phyloP scores from a whole-genome alignment of 2,113 vertebrate genomes.

The Scolopax mira region DNA sequence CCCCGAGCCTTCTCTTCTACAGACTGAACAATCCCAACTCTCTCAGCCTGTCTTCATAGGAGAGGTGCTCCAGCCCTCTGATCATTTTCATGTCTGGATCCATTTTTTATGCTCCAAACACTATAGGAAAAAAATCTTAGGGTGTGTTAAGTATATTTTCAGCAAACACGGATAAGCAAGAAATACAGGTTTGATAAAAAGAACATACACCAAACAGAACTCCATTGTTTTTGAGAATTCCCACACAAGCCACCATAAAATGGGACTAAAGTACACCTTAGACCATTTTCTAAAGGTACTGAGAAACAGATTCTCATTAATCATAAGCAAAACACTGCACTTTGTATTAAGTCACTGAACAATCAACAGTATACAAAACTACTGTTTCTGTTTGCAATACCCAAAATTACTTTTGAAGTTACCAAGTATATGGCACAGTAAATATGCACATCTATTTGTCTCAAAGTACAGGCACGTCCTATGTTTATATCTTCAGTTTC shows the following conservation, averaged over 20 bases:
- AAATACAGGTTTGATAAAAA: not conserved
- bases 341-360: not conserved
- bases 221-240: not conserved
- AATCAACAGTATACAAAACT: not conserved
- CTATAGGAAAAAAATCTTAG: not conserved
- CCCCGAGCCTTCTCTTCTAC: too few species aligned
- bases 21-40: too few species aligned
- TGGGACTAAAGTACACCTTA: not conserved
- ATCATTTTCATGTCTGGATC: too few species aligned
- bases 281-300: not conserved
- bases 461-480: not conserved
- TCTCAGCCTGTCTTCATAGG: too few species aligned
- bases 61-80: too few species aligned
- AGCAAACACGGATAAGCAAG: not conserved
- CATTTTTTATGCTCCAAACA: not conserved
- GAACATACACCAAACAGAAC: not conserved
- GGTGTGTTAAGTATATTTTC: not conserved
- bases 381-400: not conserved
- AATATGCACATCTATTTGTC: not conserved
- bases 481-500: not conserved
- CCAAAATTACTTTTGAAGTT: not conserved
- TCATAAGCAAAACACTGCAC: not conserved
- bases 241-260: not conserved
- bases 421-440: not conserved
- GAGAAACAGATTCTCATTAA: not conserved